Evolutionary conservation across 2,888 invertebrate species (phyloP).

Genomic region (Tanypteryx hageni): DNA sequence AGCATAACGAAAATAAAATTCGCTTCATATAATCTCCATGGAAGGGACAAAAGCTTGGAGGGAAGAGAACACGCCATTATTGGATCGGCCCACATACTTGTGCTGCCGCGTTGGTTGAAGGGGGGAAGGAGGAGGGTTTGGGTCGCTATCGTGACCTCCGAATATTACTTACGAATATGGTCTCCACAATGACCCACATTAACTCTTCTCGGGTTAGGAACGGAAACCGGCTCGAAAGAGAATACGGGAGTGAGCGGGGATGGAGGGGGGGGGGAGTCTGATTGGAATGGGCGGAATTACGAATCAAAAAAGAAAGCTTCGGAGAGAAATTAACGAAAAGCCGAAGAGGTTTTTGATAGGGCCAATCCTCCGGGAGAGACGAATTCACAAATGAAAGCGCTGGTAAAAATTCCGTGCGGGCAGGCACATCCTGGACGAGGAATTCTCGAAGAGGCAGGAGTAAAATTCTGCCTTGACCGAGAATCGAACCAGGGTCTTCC

Average conservation of each 20-base stretch:
- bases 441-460: too few species aligned
- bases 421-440: too few species aligned
- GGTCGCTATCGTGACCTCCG: slow-evolving; percentile 42
- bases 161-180: slow-evolving; percentile 35
- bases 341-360: too few species aligned
- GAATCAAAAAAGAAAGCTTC: too few species aligned
- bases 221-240: neutral
- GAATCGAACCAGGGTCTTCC: too few species aligned
- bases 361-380: too few species aligned
- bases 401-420: too few species aligned
- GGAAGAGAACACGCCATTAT: neutral
- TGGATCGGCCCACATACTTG: neutral
- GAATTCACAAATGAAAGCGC: too few species aligned
- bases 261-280: neutral
- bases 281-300: neutral
- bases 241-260: neutral
- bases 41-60: neutral
- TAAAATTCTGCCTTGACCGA: too few species aligned
- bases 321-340: too few species aligned
- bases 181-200: slow-evolving; percentile 26
- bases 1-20: too few species aligned
- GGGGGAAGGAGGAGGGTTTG: neutral
- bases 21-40: too few species aligned
- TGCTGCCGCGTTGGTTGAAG: neutral
- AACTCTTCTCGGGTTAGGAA: neutral